Evolutionary conservation across 2,797 vertebrate genomes (phyloP).

Genomic region (Myoxocephalus aenaeus): DNA sequence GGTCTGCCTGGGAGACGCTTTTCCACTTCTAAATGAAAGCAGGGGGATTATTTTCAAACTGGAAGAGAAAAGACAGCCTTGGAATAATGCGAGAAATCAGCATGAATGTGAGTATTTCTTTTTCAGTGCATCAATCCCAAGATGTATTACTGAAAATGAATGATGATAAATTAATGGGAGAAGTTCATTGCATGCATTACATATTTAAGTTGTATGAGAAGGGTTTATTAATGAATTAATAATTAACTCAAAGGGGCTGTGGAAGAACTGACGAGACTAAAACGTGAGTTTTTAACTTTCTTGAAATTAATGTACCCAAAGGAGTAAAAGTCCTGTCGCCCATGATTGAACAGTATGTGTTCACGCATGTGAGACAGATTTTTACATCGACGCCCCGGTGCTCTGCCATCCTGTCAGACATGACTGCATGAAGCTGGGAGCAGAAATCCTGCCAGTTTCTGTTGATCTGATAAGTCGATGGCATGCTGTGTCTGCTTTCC

Average conservation of each 20-base stretch:
- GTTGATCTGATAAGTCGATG: slow-evolving; percentile 24
- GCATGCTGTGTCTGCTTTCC: slow-evolving; percentile 19
- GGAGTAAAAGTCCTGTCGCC: neutral
- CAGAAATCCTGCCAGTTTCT: slow-evolving; percentile 20
- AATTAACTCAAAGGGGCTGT: slow-evolving; percentile 30
- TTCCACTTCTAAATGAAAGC: slow-evolving; percentile 32
- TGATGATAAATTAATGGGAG: slow-evolving; percentile 35
- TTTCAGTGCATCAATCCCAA: slow-evolving; percentile 24
- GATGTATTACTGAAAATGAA: slow-evolving; percentile 36
- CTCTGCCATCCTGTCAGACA: slow-evolving; percentile 11
- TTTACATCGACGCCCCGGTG: slow-evolving; percentile 21
- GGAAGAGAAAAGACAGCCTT: slow-evolving; percentile 18
- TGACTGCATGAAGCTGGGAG: slow-evolving; percentile 19
- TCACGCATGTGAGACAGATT: slow-evolving; percentile 26
- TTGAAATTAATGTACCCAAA: slow-evolving; percentile 7
- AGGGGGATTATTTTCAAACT: slow-evolving; percentile 29
- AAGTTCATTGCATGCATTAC: slow-evolving; percentile 31
- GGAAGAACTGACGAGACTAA: slow-evolving; percentile 18
- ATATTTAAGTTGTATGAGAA: slow-evolving; percentile 50
- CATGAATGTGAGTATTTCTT: neutral
- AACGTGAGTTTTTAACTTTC: slow-evolving; percentile 13
- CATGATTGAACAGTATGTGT: slow-evolving; percentile 8
- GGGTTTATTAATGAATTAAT: slow-evolving; percentile 44
- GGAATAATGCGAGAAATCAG: slow-evolving; percentile 31
- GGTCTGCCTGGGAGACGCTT: slow-evolving; percentile 21